Evolutionary conservation across 1,140 invertebrate species (phyloP).

Genomic region (Lethrus apterus): DNA sequence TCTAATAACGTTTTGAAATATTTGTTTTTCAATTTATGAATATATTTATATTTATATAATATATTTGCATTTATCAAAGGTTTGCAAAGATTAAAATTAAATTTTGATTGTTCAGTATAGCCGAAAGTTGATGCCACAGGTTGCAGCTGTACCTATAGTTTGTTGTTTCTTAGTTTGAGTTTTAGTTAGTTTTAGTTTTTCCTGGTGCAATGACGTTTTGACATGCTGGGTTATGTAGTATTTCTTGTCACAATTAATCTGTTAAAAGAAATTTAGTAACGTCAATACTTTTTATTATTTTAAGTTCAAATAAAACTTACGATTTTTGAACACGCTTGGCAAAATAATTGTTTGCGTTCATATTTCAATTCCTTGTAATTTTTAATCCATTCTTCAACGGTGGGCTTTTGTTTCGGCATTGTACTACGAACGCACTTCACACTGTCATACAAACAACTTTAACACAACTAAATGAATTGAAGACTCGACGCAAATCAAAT

Average conservation of each 20-base stretch:
- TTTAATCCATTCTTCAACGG: slow-evolving; percentile 5
- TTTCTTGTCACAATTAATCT: slow-evolving; percentile 9
- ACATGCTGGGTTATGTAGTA: slow-evolving; percentile 3
- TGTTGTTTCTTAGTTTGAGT: slow-evolving; percentile 3
- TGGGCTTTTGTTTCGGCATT: neutral
- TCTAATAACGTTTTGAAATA: neutral
- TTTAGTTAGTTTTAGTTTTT: no score
- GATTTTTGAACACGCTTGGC: slow-evolving; percentile 3
- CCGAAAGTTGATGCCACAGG: slow-evolving; percentile 3
- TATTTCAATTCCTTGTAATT: slow-evolving; percentile 8
- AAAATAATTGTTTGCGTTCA: neutral
- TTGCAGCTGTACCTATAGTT: slow-evolving; percentile 1
- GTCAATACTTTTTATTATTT: neutral
- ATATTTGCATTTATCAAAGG: no score
- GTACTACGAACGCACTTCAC: neutral
- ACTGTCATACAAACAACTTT: neutral
- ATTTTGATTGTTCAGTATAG: no score
- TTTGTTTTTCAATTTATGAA: no score
- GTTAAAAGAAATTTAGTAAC: no score
- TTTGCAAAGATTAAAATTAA: no score
- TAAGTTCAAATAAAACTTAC: neutral
- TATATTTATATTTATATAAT: no score
- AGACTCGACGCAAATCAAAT: no score
- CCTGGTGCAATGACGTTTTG: no score
- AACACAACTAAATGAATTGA: no score